A percentile compares a stretch with the other conserved stretches of the same genome.
phyloP scores from a whole-genome alignment of 2,888 invertebrate genomes.

The Desoria tigrina region DNA sequence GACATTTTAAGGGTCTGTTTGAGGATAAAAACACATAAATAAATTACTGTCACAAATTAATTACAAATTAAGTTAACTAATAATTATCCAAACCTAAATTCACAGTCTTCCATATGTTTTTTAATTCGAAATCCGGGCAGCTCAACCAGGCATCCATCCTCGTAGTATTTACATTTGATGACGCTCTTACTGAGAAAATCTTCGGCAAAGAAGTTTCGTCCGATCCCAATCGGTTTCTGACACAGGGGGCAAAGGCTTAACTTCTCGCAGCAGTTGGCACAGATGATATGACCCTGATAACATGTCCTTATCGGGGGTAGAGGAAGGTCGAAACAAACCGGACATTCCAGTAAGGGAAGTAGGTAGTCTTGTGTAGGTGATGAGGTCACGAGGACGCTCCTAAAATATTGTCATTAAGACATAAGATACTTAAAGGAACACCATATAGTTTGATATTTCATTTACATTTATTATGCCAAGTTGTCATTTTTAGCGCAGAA shows the following conservation, averaged over 20 bases:
- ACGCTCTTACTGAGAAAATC: slow-evolving; percentile 41
- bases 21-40: background rate
- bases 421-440: background rate
- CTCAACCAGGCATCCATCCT: slow-evolving; percentile 41
- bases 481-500: too few species aligned
- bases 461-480: background rate
- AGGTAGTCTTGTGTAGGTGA: slow-evolving; percentile 42
- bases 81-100: slow-evolving; percentile 33
- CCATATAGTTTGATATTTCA: background rate
- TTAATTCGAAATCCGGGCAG: slow-evolving; percentile 38
- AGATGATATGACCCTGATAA: slow-evolving; percentile 46
- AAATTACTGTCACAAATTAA: too few species aligned
- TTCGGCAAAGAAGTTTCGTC: slow-evolving; percentile 49
- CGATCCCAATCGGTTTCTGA: slow-evolving; percentile 42
- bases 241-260: slow-evolving; percentile 45
- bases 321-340: slow-evolving; percentile 48
- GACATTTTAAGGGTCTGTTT: slow-evolving; percentile 45
- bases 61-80: background rate
- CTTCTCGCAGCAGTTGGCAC: slow-evolving; percentile 35
- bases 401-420: background rate
- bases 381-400: slow-evolving; percentile 26
- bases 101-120: slow-evolving; percentile 37
- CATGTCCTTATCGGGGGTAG: slow-evolving; percentile 48
- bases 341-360: slow-evolving; percentile 46
- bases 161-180: slow-evolving; percentile 42